Conservation (phyloP, 2,888 invertebrate genomes). For the Pollenia amentaria region DNA sequence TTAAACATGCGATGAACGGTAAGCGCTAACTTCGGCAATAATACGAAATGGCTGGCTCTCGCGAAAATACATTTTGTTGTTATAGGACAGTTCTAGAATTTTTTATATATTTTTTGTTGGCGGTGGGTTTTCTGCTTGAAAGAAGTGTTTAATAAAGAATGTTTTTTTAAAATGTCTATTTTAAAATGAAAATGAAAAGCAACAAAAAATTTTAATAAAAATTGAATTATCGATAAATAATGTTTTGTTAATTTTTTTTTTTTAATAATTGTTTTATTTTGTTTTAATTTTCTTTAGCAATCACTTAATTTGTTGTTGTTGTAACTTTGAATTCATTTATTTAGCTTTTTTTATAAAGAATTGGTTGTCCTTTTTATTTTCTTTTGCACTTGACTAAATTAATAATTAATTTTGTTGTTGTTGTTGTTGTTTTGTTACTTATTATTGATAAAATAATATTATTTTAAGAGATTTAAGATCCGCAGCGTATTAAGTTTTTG, state of each 20-base stretch:
- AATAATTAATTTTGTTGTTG: slow-evolving; percentile 33
- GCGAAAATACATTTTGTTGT: too few species aligned
- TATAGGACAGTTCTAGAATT: too few species aligned
- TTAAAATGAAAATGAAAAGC: not conserved
- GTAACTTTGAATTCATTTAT: slow-evolving; percentile 37
- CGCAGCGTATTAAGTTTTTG: slow-evolving; percentile 69
- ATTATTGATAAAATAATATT: slow-evolving; percentile 21
- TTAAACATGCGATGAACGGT: too few species aligned
- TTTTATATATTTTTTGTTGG: too few species aligned
- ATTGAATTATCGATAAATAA: slow-evolving; percentile 31
- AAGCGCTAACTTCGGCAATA: too few species aligned
- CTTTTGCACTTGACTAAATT: slow-evolving; percentile 71
- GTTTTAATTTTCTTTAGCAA: slow-evolving; percentile 69
- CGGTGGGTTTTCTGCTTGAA: too few species aligned
- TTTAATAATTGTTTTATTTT: slow-evolving; percentile 74
- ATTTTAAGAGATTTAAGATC: slow-evolving; percentile 40
- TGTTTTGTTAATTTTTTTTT: slow-evolving; percentile 64
- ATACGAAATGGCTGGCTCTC: too few species aligned
- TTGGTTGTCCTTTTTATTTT: slow-evolving; percentile 67
- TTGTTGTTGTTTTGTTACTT: slow-evolving; percentile 33
- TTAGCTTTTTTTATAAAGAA: slow-evolving; percentile 37
- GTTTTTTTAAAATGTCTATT: not conserved
- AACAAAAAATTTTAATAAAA: slow-evolving; percentile 6
- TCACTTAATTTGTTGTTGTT: slow-evolving; percentile 64
- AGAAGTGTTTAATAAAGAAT: too few species aligned